Evolutionary conservation across 2,888 invertebrate species (phyloP).

Genomic region (Plutella xylostella): DNA sequence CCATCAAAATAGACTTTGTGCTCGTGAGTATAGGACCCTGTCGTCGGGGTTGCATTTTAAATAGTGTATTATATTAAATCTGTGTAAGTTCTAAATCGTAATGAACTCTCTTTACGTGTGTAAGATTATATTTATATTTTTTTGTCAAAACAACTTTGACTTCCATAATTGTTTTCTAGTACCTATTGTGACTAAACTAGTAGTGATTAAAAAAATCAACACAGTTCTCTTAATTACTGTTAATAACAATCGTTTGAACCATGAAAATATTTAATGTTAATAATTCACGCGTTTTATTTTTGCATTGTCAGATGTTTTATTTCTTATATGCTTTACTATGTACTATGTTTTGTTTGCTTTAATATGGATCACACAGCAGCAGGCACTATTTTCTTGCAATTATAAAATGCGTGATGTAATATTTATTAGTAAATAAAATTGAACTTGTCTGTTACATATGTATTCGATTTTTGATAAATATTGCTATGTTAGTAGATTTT

Average conservation of each 20-base stretch:
- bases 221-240: constrained; percentile 49
- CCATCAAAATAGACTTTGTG: constrained; percentile 52
- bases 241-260: constrained; percentile 53
- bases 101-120: constrained; percentile 65
- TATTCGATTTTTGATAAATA: constrained; percentile 64
- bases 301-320: constrained; percentile 24
- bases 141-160: constrained; percentile 54
- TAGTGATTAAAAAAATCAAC: constrained; percentile 48
- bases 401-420: constrained; percentile 39
- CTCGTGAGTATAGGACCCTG: constrained; percentile 45
- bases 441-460: constrained; percentile 38
- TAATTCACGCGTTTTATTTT: constrained; percentile 37
- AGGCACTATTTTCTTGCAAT: constrained; percentile 38
- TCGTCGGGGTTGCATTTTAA: constrained; percentile 59
- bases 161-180: constrained; percentile 65
- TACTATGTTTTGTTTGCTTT: background rate
- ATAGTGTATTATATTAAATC: constrained; percentile 59
- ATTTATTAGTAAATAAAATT: constrained; percentile 55
- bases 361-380: background rate
- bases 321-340: background rate
- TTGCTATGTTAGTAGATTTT: constrained; percentile 68
- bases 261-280: constrained; percentile 42
- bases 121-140: constrained; percentile 66
- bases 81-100: constrained; percentile 51
- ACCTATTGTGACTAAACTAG: constrained; percentile 50